Evolutionary conservation across 2,888 invertebrate genomes (phyloP), one percentile per base, ranked within the genome.

Genomic region (Desoria tigrina): DNA sequence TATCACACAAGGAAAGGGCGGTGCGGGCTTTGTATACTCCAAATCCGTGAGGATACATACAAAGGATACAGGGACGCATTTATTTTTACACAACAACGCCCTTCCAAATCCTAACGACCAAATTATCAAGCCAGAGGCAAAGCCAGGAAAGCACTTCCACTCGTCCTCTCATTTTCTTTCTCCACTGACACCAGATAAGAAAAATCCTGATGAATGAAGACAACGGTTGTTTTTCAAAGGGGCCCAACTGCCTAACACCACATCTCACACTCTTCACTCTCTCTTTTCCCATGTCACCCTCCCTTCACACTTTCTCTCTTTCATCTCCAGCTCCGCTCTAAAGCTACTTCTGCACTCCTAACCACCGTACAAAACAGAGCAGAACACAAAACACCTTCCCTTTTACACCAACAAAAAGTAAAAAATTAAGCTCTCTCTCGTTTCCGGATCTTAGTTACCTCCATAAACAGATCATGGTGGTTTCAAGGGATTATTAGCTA

Each of bases 171-270:
- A 63, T 68, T 67, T 69, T 63, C 66, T 64, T 63, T 68, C 67
- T 66, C 68, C 66, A 71, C 65, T 71, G 76, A 70, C 73, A 72
- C 59, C 62, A 77, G 78, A 78, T 77, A 78, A 77, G 77, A 72
- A 74, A 69, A 77, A 78, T 75, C 78, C 77, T 78, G 78, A 78
- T 77, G 77, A 77, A 78, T 78, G 77, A 77, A 77, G 77, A 77
- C 77, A 76, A 77, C 76, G 76, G 72, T 76, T 78, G 77, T 77
- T 77, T 77, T 77, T 77, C 76, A 77, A 75, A 68, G 66, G 57
- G 50, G 49, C 39, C 56, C 39, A 6, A 54, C 27, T n/a, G 39
- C 9, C 14, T 28, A 24, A 58, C 55, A 51, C 26, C 23, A 24
- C 26, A 21, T 51, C 51, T 51, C 51, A 51, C 51, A 51, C 45